These are phyloP conservation scores for Montifringilla adamsi DNA, from an alignment of 2,113 vertebrate species.

Conservation along the genomic window DNA sequence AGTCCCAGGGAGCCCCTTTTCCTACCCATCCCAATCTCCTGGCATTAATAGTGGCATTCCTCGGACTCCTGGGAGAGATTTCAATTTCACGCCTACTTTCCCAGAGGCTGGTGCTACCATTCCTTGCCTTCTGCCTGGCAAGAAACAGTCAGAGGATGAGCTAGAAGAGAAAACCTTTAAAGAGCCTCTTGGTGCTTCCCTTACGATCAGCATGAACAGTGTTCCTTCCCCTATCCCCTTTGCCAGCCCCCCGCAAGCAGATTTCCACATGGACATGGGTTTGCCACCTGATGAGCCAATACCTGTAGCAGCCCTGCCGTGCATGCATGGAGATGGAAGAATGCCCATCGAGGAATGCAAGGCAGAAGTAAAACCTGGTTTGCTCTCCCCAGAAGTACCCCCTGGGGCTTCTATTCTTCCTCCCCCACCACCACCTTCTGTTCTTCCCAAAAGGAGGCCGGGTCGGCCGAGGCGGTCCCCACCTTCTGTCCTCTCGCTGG, in stretches of 20 bases:
- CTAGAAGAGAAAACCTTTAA: conserved; percentile 82
- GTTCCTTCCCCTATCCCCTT: conserved; percentile 68
- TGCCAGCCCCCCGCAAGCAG: conserved; percentile 61
- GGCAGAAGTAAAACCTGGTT: conserved; percentile 57
- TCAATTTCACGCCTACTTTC: conserved; percentile 91
- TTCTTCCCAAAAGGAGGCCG: conserved; percentile 81
- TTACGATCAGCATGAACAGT: conserved; percentile 66
- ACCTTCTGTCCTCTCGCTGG: conserved; percentile 67
- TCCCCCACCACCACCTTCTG: conserved; percentile 70
- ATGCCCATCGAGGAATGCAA: conserved; percentile 55
- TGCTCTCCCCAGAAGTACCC: conserved; percentile 62
- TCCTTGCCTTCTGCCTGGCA: conserved; percentile 72
- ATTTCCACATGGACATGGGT: conserved; percentile 59
- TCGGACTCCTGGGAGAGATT: conserved; percentile 93
- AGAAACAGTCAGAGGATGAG: conserved; percentile 85
- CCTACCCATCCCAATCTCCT: conserved; percentile 92
- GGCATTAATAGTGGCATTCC: conserved; percentile 88
- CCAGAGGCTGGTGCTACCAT: conserved; percentile 82
- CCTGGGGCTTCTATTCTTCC: conserved; percentile 69
- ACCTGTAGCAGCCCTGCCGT: conserved; percentile 45
- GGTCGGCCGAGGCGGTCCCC: conserved; percentile 79
- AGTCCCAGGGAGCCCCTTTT: conserved; percentile 91
- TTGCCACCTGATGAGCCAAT: conserved; percentile 57
- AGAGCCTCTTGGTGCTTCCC: conserved; percentile 77
- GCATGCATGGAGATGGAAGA: conserved; percentile 65